Evolutionary conservation across 2,797 vertebrate species (phyloP).

Genomic region (Platyrinchus mystaceus): DNA sequence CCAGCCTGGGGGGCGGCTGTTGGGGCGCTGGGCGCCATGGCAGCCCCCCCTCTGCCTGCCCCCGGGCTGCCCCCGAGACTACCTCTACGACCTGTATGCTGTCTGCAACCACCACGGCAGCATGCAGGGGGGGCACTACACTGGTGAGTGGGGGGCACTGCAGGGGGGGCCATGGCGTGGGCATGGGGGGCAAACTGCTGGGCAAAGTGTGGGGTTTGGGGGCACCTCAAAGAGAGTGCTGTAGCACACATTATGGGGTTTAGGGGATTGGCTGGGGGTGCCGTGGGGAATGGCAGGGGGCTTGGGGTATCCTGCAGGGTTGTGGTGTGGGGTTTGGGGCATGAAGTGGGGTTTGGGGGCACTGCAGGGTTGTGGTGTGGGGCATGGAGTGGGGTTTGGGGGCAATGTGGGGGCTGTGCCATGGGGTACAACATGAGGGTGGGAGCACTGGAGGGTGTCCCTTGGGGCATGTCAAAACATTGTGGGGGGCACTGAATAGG

Average conservation of each 20-base stretch:
- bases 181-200: not conserved
- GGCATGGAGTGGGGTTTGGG: not conserved
- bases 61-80: slow-evolving; percentile 75
- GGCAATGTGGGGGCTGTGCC: slow-evolving; percentile 68
- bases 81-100: slow-evolving; percentile 89
- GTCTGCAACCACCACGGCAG: slow-evolving; percentile 96
- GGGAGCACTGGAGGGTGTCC: not conserved
- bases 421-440: slow-evolving; percentile 48
- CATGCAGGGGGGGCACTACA: slow-evolving; percentile 94
- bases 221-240: not conserved
- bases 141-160: slow-evolving; percentile 74
- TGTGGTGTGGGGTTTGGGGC: too few species aligned
- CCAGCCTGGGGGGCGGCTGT: slow-evolving; percentile 66
- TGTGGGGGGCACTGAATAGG: too few species aligned
- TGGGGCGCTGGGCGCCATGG: slow-evolving; percentile 79
- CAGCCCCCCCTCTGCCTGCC: slow-evolving; percentile 71
- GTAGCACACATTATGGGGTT: too few species aligned
- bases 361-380: too few species aligned
- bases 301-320: not conserved
- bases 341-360: too few species aligned
- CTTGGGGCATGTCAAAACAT: not conserved
- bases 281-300: not conserved
- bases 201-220: too few species aligned
- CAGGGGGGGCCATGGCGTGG: accelerated
- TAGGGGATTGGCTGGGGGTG: not conserved